Evolutionary conservation across 2,113 vertebrate species (phyloP).

Genomic region (Anolis carolinensis): DNA sequence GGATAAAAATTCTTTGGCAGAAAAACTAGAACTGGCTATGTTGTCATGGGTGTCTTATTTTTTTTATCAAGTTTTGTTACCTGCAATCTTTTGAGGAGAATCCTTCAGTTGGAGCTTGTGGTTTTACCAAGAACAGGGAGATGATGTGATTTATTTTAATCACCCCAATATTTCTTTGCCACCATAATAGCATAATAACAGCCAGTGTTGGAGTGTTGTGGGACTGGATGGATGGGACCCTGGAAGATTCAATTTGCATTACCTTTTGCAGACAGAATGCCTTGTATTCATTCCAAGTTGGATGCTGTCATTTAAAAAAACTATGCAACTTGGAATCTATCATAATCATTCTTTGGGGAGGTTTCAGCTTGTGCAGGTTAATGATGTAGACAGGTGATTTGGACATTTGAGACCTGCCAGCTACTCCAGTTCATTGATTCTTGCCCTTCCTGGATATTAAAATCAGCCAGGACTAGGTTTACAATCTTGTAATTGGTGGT

Average conservation of each 20-base stretch:
- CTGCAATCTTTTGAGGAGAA: neutral
- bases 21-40: neutral
- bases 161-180: too few relatives aligned
- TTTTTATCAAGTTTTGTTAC: neutral
- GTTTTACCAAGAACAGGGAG: neutral
- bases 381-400: neutral
- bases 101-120: neutral
- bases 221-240: too few relatives aligned
- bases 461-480: neutral
- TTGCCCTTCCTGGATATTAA: neutral
- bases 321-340: too few relatives aligned
- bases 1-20: neutral
- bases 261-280: too few relatives aligned
- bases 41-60: neutral
- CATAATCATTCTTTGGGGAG: too few relatives aligned
- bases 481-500: neutral
- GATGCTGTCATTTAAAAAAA: too few relatives aligned
- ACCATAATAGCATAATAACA: too few relatives aligned
- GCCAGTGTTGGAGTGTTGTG: too few relatives aligned
- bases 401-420: neutral
- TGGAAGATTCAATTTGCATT: too few relatives aligned
- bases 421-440: neutral
- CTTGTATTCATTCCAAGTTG: too few relatives aligned
- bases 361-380: too few relatives aligned
- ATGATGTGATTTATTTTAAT: too few relatives aligned